Evolutionary conservation across 1,140 invertebrate genomes (phyloP).

Genomic region (Physella acuta): DNA sequence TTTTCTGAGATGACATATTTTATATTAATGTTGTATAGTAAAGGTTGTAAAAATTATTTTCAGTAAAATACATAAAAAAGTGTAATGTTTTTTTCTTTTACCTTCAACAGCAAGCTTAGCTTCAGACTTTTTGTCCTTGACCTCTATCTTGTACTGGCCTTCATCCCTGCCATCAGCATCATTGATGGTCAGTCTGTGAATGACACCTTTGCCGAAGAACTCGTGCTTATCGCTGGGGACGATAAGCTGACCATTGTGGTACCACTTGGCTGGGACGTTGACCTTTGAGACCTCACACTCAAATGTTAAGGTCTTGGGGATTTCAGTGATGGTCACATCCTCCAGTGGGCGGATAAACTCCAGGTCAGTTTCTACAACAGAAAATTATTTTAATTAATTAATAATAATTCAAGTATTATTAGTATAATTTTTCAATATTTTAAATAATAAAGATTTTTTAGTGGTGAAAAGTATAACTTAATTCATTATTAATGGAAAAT

Average conservation of each 20-base stretch:
- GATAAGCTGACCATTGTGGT: constrained; percentile 42
- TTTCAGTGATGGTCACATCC: constrained; percentile 48
- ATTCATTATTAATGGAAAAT: too few relatives aligned
- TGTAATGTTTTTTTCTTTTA: constrained; percentile 22
- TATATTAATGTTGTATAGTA: too few relatives aligned
- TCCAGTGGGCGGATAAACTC: constrained; percentile 51
- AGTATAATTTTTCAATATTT: too few relatives aligned
- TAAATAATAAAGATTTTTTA: too few relatives aligned
- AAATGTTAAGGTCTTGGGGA: constrained; percentile 52
- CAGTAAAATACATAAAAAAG: neutral
- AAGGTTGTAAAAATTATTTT: neutral
- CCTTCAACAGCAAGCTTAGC: constrained; percentile 52
- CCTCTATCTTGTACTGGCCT: constrained; percentile 50
- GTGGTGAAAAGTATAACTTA: too few relatives aligned
- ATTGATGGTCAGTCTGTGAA: constrained; percentile 47
- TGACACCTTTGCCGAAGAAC: constrained; percentile 46
- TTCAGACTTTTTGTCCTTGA: constrained; percentile 45
- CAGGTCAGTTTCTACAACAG: constrained; percentile 52
- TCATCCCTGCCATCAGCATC: constrained; percentile 50
- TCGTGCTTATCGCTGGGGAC: constrained; percentile 49
- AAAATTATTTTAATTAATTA: too few relatives aligned
- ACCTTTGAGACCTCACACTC: constrained; percentile 55
- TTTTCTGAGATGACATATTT: too few relatives aligned
- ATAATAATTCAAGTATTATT: too few relatives aligned
- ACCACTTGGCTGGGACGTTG: constrained; percentile 51